phyloP scores from a whole-genome alignment of 1,140 invertebrate species.

The Liolophura sinensis region DNA sequence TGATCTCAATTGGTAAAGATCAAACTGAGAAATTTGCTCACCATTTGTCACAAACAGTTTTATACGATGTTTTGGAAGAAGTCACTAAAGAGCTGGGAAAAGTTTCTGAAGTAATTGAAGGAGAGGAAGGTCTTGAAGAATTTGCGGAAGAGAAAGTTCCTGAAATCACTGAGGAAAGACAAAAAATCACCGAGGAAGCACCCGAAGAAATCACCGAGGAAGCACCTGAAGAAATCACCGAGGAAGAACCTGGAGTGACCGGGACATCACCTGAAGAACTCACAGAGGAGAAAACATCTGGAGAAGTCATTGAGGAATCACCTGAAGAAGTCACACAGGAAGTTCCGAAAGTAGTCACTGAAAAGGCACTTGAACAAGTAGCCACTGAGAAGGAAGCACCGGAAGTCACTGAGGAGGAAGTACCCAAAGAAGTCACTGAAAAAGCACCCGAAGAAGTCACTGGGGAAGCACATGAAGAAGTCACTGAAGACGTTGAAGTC shows the following conservation, averaged over 20 bases:
- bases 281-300: too few species aligned
- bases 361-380: constrained; percentile 10
- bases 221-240: constrained; percentile 13
- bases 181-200: constrained; percentile 10
- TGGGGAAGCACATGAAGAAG: constrained; percentile 14
- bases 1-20: too few species aligned
- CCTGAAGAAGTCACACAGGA: too few species aligned
- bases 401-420: neutral
- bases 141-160: neutral
- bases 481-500: constrained; percentile 10
- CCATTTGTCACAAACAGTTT: too few species aligned
- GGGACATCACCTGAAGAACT: constrained; percentile 3
- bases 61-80: too few species aligned
- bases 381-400: constrained; percentile 9
- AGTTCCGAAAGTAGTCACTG: neutral
- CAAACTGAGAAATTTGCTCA: too few species aligned
- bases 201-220: neutral
- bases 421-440: constrained; percentile 11
- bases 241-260: neutral
- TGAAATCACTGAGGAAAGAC: constrained; percentile 1
- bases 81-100: too few species aligned
- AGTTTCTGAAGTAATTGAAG: too few species aligned
- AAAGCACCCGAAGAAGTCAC: constrained; percentile 6
- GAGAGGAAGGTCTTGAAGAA: neutral
- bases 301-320: constrained; percentile 5